Evolutionary conservation across 2,113 vertebrate species (phyloP), one percentile per base, ranked within the genome.

Genomic region (Paramisgurnus dabryanus): DNA sequence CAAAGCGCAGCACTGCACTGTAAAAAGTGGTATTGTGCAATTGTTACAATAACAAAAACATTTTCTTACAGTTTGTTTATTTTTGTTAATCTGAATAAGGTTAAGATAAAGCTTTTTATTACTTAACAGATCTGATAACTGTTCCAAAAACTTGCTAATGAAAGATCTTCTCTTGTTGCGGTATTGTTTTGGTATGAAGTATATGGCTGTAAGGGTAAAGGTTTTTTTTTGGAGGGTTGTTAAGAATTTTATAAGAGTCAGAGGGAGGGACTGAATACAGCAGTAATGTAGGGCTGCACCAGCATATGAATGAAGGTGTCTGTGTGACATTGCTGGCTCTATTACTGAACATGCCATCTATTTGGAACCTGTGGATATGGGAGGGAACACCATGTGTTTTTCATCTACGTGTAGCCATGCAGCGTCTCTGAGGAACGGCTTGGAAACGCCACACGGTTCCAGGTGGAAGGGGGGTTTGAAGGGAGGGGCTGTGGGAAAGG

Each of bases 321-420:
- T 93, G 90, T 93, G 88, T 66, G 64, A 89, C 87, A 86, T 22
- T 82, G 86, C 75, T 55, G 80, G 83, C 88, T 89, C 85, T 88
- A 82, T 83, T 80, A 83, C 86, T 83, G 79, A 89, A 87, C 87
- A 87, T 84, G 86, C 84, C 77, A 85, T 82, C 84, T 86, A 85
- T 78, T 81, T 80, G 85, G 87, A 88, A 88, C 87, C 87, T 82
- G 78, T 88, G 67, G 78, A 69, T 71, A 17, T 49, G 65, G 68
- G 69, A 79, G 76, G 76, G 75, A 67, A 66, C 81, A 63, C 85
- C 92, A 93, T 94, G 89, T 94, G 92, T 91, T 93, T 92, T 91
- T 92, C 90, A 94, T 93, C 92, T 93, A 87, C 83, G 68, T 89
- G 80, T 82, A 84, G 86, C 67, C 68, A 70, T 88, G 82, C 81